These are phyloP conservation scores for Turnix velox DNA, from an alignment of 2,113 vertebrate species.

Conservation along the genomic window DNA sequence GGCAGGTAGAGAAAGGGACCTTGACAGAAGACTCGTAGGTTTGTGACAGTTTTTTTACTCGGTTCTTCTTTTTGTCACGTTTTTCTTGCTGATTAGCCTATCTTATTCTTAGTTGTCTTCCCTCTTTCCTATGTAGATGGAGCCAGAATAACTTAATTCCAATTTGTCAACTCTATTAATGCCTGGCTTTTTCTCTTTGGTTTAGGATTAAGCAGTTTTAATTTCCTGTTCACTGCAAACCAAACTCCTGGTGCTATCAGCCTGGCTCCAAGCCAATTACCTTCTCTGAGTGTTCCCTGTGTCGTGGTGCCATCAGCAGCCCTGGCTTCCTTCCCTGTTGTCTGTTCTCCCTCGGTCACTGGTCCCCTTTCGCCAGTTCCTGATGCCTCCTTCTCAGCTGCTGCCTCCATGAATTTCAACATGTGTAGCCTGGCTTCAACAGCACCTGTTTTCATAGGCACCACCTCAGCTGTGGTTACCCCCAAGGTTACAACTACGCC, in stretches of 20 bases:
- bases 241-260: constrained; percentile 62
- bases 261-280: constrained; percentile 62
- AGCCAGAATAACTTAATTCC: not conserved
- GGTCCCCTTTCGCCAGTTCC: constrained; percentile 19
- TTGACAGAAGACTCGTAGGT: not conserved
- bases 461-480: constrained; percentile 49
- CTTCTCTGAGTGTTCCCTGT: constrained; percentile 81
- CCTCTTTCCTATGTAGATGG: not conserved
- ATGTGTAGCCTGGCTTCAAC: constrained; percentile 71
- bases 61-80: not conserved
- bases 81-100: not conserved
- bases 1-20: not conserved
- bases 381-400: constrained; percentile 37
- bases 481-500: constrained; percentile 16
- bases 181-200: constrained; percentile 1
- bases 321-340: constrained; percentile 77
- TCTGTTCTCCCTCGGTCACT: constrained; percentile 70
- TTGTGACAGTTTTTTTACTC: not conserved
- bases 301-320: constrained; percentile 81
- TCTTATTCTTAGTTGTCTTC: not conserved
- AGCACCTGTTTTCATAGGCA: constrained; percentile 73
- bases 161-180: not conserved
- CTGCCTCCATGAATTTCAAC: constrained; percentile 67
- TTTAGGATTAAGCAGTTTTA: constrained; percentile 77
- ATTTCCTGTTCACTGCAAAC: constrained; percentile 80